Evolutionary conservation across 2,888 invertebrate species (phyloP), one percentile per base, ranked within the genome.

Genomic region (Zonitis immaculata): DNA sequence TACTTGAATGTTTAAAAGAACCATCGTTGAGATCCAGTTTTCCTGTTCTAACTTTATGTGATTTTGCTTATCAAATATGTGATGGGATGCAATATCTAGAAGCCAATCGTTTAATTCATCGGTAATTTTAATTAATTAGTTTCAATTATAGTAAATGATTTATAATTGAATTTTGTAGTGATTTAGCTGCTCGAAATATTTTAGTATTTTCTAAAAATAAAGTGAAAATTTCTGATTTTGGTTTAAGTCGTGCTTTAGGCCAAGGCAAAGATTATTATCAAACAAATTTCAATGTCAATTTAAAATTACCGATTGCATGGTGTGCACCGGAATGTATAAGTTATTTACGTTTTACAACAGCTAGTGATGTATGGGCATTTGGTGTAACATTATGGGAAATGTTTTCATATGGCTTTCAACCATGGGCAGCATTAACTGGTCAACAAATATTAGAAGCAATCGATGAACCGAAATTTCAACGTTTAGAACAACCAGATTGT

Each of bases 241-340:
- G 98, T 4, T 76, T 99, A 48, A 96, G 96, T 0, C 83, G 97
- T 49, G 96, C 96, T 0, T 78, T 99, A 49, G 97, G 98, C 2
- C 94, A 95, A 44, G 98, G 97, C 25, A 98, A 98, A 76, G 97
- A 99, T 75, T 99, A 99, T 74, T 99, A 99, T 73, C 95, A 97
- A 75, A 96, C 95, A 3, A 97, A 98, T 78, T 96, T 96, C 74
- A 95, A 94, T 73, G 95, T 96, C 30, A 95, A 95, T 78, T 82
- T 98, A 55, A 97, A 97, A 77, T 79, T 99, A 52, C 98, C 98
- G 1, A 96, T 98, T 60, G 98, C 98, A 3, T 98, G 98, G 98
- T 97, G 97, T 79, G 97, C 98, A 0, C 97, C 98, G 0, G 98
- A 99, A 77, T 95, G 95, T 73, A 97, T 99, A 65, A 90, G 94